phyloP scores from a whole-genome alignment of 2,797 vertebrate species.

The Propithecus deckenii region DNA sequence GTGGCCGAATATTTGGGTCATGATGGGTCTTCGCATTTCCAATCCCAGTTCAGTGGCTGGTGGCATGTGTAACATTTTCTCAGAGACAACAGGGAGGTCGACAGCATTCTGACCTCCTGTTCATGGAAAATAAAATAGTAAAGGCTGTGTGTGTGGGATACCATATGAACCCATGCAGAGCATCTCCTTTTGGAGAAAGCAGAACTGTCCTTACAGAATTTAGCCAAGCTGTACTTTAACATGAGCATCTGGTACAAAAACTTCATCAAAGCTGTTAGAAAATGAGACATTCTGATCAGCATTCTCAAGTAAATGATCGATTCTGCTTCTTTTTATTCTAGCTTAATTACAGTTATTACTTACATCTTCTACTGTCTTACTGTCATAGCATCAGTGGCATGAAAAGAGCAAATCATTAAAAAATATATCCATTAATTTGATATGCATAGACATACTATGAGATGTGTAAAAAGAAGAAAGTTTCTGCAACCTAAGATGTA shows the following conservation, averaged over 20 bases:
- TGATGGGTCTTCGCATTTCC: background rate
- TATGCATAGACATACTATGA: background rate
- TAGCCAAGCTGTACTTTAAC: constrained; percentile 30
- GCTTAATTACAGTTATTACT: background rate
- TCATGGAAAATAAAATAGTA: constrained; percentile 8
- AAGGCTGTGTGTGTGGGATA: background rate
- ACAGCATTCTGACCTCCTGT: background rate
- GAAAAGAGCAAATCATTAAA: background rate
- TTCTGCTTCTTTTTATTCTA: constrained; percentile 1
- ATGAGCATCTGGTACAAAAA: background rate
- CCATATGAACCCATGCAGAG: background rate
- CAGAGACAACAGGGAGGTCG: background rate
- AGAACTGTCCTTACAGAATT: constrained; percentile 17
- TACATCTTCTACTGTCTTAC: background rate
- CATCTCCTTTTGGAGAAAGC: background rate
- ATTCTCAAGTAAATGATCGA: background rate
- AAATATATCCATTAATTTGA: background rate
- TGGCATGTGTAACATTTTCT: background rate
- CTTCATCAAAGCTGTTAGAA: constrained; percentile 37
- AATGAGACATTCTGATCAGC: background rate
- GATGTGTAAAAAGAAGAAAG: background rate
- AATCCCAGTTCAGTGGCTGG: background rate
- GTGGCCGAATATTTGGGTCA: background rate
- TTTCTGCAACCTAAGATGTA: background rate
- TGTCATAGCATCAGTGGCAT: background rate